Evolutionary conservation across 2,113 vertebrate genomes (phyloP), one percentile per base, ranked within the genome.

Genomic region (Arothron firmamentum): DNA sequence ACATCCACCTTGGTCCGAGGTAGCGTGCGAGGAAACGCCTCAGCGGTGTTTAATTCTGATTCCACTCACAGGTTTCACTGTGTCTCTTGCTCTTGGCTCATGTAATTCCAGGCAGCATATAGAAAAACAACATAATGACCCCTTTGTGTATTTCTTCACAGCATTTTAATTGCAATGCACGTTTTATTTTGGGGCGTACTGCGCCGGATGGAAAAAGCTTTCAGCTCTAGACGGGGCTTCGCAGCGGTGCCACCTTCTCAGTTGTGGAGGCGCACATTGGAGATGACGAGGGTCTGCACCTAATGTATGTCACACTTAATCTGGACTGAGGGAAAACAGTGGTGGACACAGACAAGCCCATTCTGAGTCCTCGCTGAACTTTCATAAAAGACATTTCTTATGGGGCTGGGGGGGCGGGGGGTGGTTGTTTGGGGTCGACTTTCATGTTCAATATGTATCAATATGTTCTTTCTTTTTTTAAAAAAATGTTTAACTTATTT

Each of bases 291-390:
- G 56, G 60, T 57, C 77, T 72, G 68, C 43, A 8, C 41, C 65
- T 59, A 54, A 74, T 55, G 58, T 34, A 19, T 79, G 78, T 82
- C 78, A 74, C 59, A 59, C 55, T 81, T 58, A 74, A 82, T 86
- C 75, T 76, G 75, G 25, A 50, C 56, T 71, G 73, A 86, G 43
- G 59, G 51, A 59, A 77, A 60, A 41, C 80, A 83, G 82, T 1
- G 13, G 56, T 11, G 52, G 61, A 71, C 45, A 12, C 67, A 68
- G 66, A 52, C 16, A 10, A 16, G 17, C 45, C 13, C 2, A n/a
- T 42, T 42, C 56, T 28, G 65, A 18, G 43, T 45, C 21, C 42
- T 43, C 59, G 28, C 46, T 0, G 3, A 41, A 41, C 43, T 71
- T 70, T 79, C 69, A 7, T 28, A 28, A 28, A 28, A 28, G 25